Evolutionary conservation across 1,140 invertebrate species (phyloP).

Genomic region (Pogonus chalceus): DNA sequence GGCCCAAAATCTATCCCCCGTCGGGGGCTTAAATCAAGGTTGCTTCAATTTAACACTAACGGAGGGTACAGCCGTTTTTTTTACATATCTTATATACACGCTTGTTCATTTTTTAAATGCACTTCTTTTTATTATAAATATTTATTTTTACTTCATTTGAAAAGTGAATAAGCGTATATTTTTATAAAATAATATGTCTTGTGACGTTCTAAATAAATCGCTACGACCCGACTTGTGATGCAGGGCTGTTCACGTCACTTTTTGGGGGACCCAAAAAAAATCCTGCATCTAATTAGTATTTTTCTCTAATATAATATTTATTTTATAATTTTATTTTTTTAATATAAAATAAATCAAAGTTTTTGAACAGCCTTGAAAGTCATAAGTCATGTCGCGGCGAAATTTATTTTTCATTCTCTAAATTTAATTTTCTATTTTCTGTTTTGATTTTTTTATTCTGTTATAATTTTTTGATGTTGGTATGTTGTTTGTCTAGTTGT

Average conservation of each 20-base stretch:
- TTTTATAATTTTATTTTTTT: neutral
- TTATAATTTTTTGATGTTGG: slow-evolving; percentile 24
- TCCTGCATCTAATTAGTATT: neutral
- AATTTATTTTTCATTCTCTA: slow-evolving; percentile 29
- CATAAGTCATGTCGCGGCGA: slow-evolving; percentile 40
- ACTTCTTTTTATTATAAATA: neutral
- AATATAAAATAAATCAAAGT: slow-evolving; percentile 40
- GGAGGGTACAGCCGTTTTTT: slow-evolving; percentile 64
- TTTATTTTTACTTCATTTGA: neutral
- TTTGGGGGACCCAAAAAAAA: neutral
- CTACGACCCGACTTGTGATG: slow-evolving; percentile 9
- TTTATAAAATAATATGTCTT: neutral
- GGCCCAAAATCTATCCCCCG: slow-evolving; percentile 73
- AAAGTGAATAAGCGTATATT: neutral
- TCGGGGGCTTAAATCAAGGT: slow-evolving; percentile 74
- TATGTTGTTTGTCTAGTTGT: slow-evolving; percentile 33
- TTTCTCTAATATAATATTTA: neutral
- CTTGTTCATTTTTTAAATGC: neutral
- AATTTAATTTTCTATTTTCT: slow-evolving; percentile 26
- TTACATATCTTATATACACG: neutral
- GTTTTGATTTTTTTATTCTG: slow-evolving; percentile 31
- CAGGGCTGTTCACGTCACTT: slow-evolving; percentile 23
- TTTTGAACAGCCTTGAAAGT: slow-evolving; percentile 59
- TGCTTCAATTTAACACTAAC: slow-evolving; percentile 79
- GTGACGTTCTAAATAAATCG: neutral